Evolutionary conservation across 2,888 invertebrate species (phyloP).

Genomic region (Galeopsomyia nigrocyanea): DNA sequence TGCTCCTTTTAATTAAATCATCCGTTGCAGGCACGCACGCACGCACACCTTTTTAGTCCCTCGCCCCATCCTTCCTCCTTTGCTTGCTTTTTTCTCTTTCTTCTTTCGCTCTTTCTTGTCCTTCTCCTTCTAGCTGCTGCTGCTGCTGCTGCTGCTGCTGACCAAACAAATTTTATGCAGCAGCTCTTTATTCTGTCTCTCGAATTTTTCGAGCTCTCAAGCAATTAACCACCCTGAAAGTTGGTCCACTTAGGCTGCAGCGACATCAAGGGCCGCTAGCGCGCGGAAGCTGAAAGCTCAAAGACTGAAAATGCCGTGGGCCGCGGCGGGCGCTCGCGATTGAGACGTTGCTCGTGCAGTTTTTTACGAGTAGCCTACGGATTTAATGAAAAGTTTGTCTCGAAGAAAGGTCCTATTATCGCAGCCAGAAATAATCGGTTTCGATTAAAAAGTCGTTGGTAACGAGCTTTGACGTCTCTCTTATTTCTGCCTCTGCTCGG

Average conservation of each 20-base stretch:
- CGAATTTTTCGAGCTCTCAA: conserved; percentile 47
- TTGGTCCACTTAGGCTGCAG: conserved; percentile 49
- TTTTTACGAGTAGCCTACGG: conserved; percentile 40
- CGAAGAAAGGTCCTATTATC: conserved; percentile 22
- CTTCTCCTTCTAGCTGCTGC: conserved; percentile 11
- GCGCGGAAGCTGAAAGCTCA: conserved; percentile 23
- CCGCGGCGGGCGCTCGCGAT: conserved; percentile 24
- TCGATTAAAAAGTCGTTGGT: conserved; percentile 45
- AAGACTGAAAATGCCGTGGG: conserved; percentile 39
- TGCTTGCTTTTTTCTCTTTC: not conserved
- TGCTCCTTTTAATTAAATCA: conserved; percentile 70
- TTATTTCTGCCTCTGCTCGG: conserved; percentile 2
- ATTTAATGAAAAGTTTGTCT: conserved; percentile 44
- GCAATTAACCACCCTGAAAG: conserved; percentile 60
- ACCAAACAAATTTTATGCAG: conserved; percentile 66
- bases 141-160: conserved; percentile 51
- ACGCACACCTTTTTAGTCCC: conserved; percentile 46
- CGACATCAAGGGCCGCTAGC: not conserved
- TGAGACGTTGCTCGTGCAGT: conserved; percentile 35
- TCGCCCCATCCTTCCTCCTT: conserved; percentile 46
- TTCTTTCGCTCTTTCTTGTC: conserved; percentile 1
- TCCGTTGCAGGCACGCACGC: conserved; percentile 60
- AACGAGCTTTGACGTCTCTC: conserved; percentile 44
- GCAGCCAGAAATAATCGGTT: conserved; percentile 23
- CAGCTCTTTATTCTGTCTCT: conserved; percentile 45